phyloP scores from a whole-genome alignment of 2,888 invertebrate species.

The Smittia sp. region DNA sequence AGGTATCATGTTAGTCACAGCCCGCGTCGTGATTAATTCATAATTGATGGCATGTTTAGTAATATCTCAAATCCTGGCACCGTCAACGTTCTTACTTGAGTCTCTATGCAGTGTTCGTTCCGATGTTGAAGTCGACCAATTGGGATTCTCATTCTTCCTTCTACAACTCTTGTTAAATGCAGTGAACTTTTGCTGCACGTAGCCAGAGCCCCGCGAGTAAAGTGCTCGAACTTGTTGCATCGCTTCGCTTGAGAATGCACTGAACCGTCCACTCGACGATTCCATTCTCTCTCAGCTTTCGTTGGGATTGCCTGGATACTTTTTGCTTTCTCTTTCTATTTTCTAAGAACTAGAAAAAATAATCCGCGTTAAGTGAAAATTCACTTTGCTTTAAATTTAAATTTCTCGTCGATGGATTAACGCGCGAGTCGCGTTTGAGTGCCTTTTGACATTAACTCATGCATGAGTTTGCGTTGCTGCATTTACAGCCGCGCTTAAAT shows the following conservation, averaged over 20 bases:
- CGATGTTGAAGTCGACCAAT: slow-evolving; percentile 32
- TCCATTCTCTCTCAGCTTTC: slow-evolving; percentile 11
- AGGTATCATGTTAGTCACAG: too few species aligned
- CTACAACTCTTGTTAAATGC: slow-evolving; percentile 24
- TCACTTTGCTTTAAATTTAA: too few species aligned
- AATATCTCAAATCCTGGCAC: too few species aligned
- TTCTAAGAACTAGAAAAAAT: too few species aligned
- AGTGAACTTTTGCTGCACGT: background rate
- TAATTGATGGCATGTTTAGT: too few species aligned
- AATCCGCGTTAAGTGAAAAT: too few species aligned
- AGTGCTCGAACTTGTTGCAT: slow-evolving; percentile 31
- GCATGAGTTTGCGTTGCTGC: too few species aligned
- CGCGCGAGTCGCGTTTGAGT: too few species aligned
- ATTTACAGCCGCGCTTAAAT: too few species aligned
- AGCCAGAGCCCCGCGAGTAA: background rate
- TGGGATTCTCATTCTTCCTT: background rate
- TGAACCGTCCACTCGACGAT: background rate
- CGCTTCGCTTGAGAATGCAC: background rate
- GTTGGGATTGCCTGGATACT: background rate
- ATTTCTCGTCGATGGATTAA: too few species aligned
- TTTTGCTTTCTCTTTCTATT: background rate
- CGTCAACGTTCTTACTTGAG: slow-evolving; percentile 34
- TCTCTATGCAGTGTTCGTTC: background rate
- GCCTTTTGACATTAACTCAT: background rate
- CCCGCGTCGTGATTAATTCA: background rate